Evolutionary conservation across 2,113 vertebrate genomes (phyloP).

Genomic region (Pseudorhombus dupliciocellatus): DNA sequence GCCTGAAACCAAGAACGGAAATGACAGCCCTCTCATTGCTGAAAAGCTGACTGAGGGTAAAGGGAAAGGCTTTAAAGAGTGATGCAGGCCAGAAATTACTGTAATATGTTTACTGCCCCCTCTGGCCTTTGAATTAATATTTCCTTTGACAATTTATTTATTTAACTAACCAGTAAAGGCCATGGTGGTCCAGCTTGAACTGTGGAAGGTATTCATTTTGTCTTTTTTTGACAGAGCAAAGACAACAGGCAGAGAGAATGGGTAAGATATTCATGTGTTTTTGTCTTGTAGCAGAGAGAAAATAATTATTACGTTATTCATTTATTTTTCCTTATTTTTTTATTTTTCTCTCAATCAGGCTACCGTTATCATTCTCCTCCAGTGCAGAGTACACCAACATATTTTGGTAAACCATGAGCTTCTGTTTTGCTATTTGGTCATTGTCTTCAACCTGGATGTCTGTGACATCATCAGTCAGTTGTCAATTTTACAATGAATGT

Average conservation of each 20-base stretch:
- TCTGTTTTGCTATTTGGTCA: neutral
- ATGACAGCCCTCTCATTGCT: conserved; percentile 74
- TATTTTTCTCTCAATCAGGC: too few relatives aligned
- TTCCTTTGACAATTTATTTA: neutral
- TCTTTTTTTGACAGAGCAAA: conserved; percentile 61
- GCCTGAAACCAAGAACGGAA: conserved; percentile 71
- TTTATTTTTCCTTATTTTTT: neutral
- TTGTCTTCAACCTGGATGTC: neutral
- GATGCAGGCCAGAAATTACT: neutral
- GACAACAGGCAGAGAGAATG: conserved; percentile 43
- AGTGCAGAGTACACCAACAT: neutral
- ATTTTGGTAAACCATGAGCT: conserved; percentile 50
- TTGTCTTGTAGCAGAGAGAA: neutral
- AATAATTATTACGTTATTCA: neutral
- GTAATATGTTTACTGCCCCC: neutral
- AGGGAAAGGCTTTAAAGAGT: neutral
- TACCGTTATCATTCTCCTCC: too few relatives aligned
- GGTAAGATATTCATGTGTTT: conserved; percentile 19
- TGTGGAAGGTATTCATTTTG: neutral
- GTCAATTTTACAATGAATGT: too few relatives aligned
- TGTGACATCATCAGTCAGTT: neutral
- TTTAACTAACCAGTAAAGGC: neutral
- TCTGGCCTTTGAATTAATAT: neutral
- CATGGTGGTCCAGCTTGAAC: neutral
- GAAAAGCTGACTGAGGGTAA: conserved; percentile 87